phyloP scores from a whole-genome alignment of 2,888 invertebrate species.

The Meiosimyza platycephala region DNA sequence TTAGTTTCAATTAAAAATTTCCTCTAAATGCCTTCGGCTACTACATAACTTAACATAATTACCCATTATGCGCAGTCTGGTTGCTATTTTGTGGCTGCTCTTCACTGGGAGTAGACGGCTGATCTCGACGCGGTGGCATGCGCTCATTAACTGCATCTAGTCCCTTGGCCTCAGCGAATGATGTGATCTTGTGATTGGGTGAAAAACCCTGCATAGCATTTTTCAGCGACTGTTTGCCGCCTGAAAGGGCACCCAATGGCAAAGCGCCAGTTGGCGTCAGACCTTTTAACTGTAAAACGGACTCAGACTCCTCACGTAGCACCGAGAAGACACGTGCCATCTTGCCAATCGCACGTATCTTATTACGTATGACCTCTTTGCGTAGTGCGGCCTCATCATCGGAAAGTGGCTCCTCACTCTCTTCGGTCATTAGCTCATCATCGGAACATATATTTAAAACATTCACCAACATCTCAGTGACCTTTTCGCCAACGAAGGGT shows the following conservation, averaged over 20 bases:
- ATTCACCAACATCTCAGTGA: constrained; percentile 99
- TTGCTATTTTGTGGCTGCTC: constrained; percentile 42
- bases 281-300: constrained; percentile 97
- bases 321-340: constrained; percentile 99
- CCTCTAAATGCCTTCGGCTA: background rate
- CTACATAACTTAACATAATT: constrained; percentile 13
- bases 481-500: constrained; percentile 98
- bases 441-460: constrained; percentile 99
- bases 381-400: constrained; percentile 87
- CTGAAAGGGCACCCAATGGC: constrained; percentile 94
- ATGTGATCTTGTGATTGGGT: constrained; percentile 96
- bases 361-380: constrained; percentile 99
- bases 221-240: constrained; percentile 94
- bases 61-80: constrained; percentile 31
- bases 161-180: constrained; percentile 98
- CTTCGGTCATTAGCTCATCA: constrained; percentile 97
- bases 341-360: constrained; percentile 99
- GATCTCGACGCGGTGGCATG: constrained; percentile 94
- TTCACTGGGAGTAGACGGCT: constrained; percentile 74
- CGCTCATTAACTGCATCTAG: constrained; percentile 98
- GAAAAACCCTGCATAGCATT: constrained; percentile 96
- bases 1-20: constrained; percentile 18
- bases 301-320: constrained; percentile 98
- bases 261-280: constrained; percentile 97
- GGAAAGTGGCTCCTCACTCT: constrained; percentile 76